Percentiles rank a stretch among this genome's conserved stretches.
Conservation (phyloP, 1,140 invertebrate species). For the Hylaeus anthracinus region DNA sequence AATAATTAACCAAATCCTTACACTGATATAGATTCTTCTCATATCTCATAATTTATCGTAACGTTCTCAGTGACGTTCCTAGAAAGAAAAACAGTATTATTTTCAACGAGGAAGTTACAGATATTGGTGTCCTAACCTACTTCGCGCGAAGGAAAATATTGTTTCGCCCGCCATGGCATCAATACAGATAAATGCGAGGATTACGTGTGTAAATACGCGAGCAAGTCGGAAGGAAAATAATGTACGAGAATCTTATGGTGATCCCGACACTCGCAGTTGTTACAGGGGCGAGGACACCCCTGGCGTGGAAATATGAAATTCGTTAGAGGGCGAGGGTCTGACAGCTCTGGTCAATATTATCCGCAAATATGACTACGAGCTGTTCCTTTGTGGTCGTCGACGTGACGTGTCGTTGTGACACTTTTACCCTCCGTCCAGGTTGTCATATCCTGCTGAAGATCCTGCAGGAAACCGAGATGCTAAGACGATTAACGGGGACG, state of each 20-base stretch:
- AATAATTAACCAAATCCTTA: no score
- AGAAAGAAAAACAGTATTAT: background rate
- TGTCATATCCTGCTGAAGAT: conserved; percentile 15
- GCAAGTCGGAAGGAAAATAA: conserved; percentile 49
- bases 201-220: conserved; percentile 57
- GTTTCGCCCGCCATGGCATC: conserved; percentile 29
- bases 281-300: conserved; percentile 44
- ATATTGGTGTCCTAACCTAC: background rate
- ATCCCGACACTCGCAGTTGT: conserved; percentile 41
- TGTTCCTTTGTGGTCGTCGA: conserved; percentile 34
- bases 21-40: no score
- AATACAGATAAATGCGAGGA: conserved; percentile 58
- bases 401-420: conserved; percentile 35
- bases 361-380: conserved; percentile 69
- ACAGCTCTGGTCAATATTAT: conserved; percentile 73
- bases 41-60: no score
- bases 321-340: conserved; percentile 58
- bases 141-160: conserved; percentile 45
- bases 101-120: background rate
- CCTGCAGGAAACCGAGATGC: background rate
- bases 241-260: conserved; percentile 47
- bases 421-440: conserved; percentile 36
- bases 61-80: no score
- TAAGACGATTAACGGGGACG: conserved; percentile 35
- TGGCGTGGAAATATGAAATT: conserved; percentile 58